Evolutionary conservation across 2,797 vertebrate species (phyloP).

Genomic region (Anguilla megastoma): DNA sequence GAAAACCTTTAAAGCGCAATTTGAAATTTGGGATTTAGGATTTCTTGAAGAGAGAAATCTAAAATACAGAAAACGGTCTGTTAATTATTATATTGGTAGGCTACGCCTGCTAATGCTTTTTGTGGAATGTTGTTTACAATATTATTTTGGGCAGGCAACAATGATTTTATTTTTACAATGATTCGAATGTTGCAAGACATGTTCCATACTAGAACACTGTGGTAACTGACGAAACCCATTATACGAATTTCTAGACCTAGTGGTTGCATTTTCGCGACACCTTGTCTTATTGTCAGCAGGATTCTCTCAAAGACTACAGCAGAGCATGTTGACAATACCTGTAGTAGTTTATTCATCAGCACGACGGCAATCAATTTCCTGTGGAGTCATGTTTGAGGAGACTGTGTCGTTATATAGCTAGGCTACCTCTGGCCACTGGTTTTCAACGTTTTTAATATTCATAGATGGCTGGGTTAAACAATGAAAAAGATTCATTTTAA

Average conservation of each 20-base stretch:
- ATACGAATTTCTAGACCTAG: background rate
- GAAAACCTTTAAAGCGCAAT: background rate
- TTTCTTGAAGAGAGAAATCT: background rate
- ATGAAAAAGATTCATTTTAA: background rate
- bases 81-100: background rate
- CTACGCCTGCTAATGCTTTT: background rate
- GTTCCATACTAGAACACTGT: background rate
- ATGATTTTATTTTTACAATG: background rate
- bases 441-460: background rate
- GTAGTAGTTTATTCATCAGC: background rate
- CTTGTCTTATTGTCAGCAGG: background rate
- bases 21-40: background rate
- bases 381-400: background rate
- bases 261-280: background rate
- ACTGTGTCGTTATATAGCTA: background rate
- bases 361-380: background rate
- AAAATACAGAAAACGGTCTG: background rate
- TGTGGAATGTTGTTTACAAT: background rate
- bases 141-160: background rate
- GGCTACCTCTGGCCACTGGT: background rate
- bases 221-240: background rate
- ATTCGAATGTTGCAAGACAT: background rate
- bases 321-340: background rate
- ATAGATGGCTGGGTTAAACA: background rate
- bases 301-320: background rate